phyloP scores from a whole-genome alignment of 2,888 invertebrate species.

The Amiota communis region DNA sequence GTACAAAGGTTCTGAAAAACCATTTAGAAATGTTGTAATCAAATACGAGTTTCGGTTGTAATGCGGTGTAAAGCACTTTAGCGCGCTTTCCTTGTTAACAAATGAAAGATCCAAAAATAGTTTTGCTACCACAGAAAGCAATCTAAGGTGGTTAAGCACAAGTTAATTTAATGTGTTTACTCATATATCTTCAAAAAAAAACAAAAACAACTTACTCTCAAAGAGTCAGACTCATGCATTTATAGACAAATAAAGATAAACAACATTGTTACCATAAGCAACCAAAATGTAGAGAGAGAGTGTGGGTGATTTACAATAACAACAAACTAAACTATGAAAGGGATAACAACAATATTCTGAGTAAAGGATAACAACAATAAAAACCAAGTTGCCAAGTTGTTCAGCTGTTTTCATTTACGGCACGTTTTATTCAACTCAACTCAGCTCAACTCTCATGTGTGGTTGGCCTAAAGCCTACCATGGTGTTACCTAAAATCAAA shows the following conservation, averaged over 20 bases:
- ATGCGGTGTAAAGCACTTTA: too few relatives aligned
- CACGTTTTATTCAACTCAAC: background rate
- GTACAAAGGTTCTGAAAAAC: too few relatives aligned
- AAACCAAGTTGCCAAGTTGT: background rate
- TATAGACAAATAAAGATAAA: background rate
- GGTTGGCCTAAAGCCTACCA: constrained; percentile 12
- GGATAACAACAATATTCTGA: background rate
- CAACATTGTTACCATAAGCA: too few relatives aligned
- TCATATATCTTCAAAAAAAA: constrained; percentile 34
- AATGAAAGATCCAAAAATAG: constrained; percentile 5
- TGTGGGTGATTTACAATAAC: too few relatives aligned
- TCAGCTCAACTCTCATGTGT: background rate
- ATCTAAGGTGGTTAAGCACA: constrained; percentile 46
- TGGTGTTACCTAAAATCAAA: background rate
- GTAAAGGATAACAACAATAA: background rate
- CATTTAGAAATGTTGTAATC: too few relatives aligned
- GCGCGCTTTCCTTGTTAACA: too few relatives aligned
- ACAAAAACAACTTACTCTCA: too few relatives aligned
- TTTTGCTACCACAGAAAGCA: constrained; percentile 25
- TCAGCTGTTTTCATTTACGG: background rate
- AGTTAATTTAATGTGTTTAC: constrained; percentile 49
- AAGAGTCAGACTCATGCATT: background rate
- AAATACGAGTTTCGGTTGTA: too few relatives aligned
- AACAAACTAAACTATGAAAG: too few relatives aligned
- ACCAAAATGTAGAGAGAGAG: background rate